A percentile compares a stretch with the other conserved stretches of the same genome.
Conservation (phyloP, 2,888 invertebrate species). For the Polietes domitor region DNA sequence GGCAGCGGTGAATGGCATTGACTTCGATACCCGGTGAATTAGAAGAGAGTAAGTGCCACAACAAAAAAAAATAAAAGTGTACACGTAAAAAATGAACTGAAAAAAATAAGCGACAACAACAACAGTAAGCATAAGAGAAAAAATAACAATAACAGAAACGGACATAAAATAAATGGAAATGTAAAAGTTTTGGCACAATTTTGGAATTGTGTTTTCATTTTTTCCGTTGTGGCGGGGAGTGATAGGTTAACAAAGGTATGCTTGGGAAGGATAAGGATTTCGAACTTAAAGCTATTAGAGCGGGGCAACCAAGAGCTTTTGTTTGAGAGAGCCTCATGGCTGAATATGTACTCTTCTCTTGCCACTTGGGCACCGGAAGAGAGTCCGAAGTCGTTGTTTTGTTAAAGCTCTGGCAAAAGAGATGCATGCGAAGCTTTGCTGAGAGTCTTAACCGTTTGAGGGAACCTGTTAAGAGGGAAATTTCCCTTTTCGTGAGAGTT, state of each 20-base stretch:
- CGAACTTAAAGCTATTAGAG: not conserved
- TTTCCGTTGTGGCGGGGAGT: constrained; percentile 1
- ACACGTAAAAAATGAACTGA: too few species aligned
- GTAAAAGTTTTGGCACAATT: constrained; percentile 41
- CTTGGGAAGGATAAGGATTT: not conserved
- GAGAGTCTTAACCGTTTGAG: too few species aligned
- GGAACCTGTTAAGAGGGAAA: too few species aligned
- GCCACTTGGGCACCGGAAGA: too few species aligned
- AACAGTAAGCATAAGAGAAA: not conserved
- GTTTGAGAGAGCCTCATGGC: not conserved
- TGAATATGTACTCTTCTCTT: constrained; percentile 43
- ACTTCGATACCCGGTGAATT: constrained; percentile 22
- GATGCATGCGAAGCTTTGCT: not conserved
- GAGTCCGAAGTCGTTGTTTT: not conserved
- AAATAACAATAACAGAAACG: not conserved
- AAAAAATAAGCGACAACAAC: not conserved
- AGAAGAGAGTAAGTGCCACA: not conserved
- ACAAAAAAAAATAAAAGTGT: not conserved
- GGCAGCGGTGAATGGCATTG: constrained; percentile 4
- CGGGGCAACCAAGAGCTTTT: constrained; percentile 4
- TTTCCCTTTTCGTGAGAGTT: not conserved
- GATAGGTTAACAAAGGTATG: constrained; percentile 38
- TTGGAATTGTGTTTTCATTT: not conserved
- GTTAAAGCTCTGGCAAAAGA: not conserved
- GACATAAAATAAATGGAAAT: too few species aligned